These are phyloP conservation scores for Scolanthus callimorphus DNA, from an alignment of 92 coral and sea anemone species.

Conservation along the genomic window DNA sequence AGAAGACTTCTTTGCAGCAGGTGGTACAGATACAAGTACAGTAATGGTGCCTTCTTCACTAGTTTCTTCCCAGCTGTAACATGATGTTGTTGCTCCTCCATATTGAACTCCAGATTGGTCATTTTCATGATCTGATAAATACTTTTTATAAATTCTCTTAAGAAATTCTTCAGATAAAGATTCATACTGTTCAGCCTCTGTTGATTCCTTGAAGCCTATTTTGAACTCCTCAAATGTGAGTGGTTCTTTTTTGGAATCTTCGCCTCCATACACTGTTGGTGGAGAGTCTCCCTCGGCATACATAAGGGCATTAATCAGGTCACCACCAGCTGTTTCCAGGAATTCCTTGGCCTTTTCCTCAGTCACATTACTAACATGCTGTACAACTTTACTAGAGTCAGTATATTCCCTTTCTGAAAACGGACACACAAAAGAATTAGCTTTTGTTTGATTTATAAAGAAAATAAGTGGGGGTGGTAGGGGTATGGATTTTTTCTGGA, in stretches of 20 bases:
- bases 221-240: slow-evolving; percentile 74
- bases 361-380: slow-evolving; percentile 41
- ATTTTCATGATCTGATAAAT: slow-evolving; percentile 59
- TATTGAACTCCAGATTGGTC: slow-evolving; percentile 46
- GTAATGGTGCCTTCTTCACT: slow-evolving; percentile 69
- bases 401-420: no score
- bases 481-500: no score
- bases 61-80: slow-evolving; percentile 81
- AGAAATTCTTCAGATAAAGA: slow-evolving; percentile 72
- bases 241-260: slow-evolving; percentile 1
- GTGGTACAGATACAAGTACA: slow-evolving; percentile 72
- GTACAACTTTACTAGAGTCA: slow-evolving; percentile 50
- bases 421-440: no score
- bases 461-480: no score
- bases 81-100: slow-evolving; percentile 65
- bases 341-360: slow-evolving; percentile 52
- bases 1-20: slow-evolving; percentile 47
- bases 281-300: slow-evolving; percentile 47
- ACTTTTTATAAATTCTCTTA: slow-evolving; percentile 68
- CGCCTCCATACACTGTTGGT: slow-evolving; percentile 17
- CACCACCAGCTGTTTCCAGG: slow-evolving; percentile 39
- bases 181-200: slow-evolving; percentile 50
- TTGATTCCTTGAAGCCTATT: slow-evolving; percentile 61
- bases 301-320: slow-evolving; percentile 65
- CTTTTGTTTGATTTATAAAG: no score